Conservation (phyloP, 2,888 invertebrate species). For the Lasius fuliginosus region DNA sequence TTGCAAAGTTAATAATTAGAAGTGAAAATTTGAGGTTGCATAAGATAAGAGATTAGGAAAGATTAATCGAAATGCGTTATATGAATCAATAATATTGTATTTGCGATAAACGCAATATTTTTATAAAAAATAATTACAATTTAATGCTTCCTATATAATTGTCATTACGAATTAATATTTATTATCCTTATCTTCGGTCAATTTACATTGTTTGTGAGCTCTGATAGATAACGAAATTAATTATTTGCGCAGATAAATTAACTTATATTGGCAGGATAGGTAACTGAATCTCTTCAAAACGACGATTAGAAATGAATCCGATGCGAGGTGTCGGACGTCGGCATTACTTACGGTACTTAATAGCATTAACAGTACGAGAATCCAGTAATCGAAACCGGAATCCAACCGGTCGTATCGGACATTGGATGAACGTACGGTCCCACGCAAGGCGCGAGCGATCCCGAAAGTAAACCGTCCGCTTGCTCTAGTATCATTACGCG, state of each 20-base stretch:
- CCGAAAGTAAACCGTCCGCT: constrained; percentile 61
- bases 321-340: constrained; percentile 19
- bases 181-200: constrained; percentile 11
- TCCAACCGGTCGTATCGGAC: constrained; percentile 34
- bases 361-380: constrained; percentile 41
- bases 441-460: constrained; percentile 58
- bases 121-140: background rate
- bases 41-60: background rate
- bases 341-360: constrained; percentile 53
- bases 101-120: background rate
- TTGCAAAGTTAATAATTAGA: background rate
- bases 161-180: background rate
- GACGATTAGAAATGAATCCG: constrained; percentile 27
- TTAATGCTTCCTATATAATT: background rate
- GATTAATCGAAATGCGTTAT: background rate
- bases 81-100: background rate
- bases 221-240: constrained; percentile 26
- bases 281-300: constrained; percentile 1
- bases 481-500: constrained; percentile 58
- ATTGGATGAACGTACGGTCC: constrained; percentile 33
- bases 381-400: constrained; percentile 56
- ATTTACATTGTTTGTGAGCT: background rate
- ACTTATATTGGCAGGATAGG: background rate
- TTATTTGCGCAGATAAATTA: constrained; percentile 17
- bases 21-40: background rate